Conservation (phyloP, 2,113 vertebrate species). For the Falcunculus frontatus region DNA sequence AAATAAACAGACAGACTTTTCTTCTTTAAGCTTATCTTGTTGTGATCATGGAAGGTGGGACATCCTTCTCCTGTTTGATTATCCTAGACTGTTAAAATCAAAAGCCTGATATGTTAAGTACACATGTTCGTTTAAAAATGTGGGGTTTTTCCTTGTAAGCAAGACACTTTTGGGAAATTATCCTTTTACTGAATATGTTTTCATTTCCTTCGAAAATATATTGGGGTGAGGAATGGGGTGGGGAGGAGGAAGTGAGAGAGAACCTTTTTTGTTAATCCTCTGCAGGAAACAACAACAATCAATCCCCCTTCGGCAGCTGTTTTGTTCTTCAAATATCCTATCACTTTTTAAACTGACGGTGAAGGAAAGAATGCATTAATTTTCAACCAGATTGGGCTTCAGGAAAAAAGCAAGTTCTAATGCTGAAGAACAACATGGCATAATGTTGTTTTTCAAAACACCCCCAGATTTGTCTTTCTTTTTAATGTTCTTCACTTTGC, state of each 20-base stretch:
- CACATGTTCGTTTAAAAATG: not conserved
- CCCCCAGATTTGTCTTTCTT: conserved; percentile 56
- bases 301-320: conserved; percentile 60
- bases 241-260: not conserved
- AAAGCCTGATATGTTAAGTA: conserved; percentile 5
- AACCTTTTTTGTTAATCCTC: conserved; percentile 52
- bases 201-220: conserved; percentile 3
- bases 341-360: conserved; percentile 70
- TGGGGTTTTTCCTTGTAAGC: not conserved
- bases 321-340: conserved; percentile 72
- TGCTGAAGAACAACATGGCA: conserved; percentile 59
- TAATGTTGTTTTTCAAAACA: conserved; percentile 70
- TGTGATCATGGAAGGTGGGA: conserved; percentile 4
- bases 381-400: conserved; percentile 65
- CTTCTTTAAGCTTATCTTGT: not conserved
- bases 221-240: not conserved
- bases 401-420: conserved; percentile 62
- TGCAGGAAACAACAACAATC: conserved; percentile 50
- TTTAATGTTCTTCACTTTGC: conserved; percentile 67
- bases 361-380: conserved; percentile 66
- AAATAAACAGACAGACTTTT: conserved; percentile 8
- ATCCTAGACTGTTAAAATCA: not conserved
- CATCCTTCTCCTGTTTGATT: not conserved
- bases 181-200: not conserved
- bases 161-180: conserved; percentile 13